These are phyloP conservation scores for Spongilla lacustris DNA, from an alignment of 37 sponge, comb jelly and placozoan species.

Conservation along the genomic window DNA sequence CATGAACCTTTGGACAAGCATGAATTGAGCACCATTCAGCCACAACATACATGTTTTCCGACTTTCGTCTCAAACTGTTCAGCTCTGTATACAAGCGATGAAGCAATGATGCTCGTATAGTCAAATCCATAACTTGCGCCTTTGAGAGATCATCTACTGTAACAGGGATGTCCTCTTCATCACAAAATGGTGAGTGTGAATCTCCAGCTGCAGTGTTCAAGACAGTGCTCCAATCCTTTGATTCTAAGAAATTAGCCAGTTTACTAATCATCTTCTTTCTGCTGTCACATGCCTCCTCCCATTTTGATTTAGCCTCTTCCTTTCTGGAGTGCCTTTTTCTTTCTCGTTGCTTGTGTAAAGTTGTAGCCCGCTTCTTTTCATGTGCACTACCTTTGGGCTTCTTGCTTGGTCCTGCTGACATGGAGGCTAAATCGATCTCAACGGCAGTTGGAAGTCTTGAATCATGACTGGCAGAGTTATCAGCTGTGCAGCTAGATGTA, in stretches of 20 bases:
- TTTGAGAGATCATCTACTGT: neutral
- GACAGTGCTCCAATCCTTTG: neutral
- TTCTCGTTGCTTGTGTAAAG: neutral
- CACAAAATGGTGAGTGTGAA: neutral
- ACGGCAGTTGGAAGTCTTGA: neutral
- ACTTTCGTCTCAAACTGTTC: neutral
- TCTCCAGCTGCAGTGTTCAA: neutral
- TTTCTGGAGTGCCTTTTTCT: neutral
- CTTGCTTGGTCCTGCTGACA: neutral
- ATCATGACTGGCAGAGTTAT: neutral
- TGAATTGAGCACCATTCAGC: too few species aligned
- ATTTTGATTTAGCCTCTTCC: neutral
- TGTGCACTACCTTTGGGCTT: neutral
- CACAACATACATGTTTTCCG: too few species aligned
- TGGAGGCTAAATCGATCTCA: neutral
- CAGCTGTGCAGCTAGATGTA: neutral
- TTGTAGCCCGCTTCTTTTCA: neutral
- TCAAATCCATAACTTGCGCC: neutral
- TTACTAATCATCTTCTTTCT: neutral
- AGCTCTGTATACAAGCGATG: neutral
- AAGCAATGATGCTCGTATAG: conserved; percentile 1
- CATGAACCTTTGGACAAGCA: too few species aligned
- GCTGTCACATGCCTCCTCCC: neutral
- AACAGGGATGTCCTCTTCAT: conserved; percentile 1
- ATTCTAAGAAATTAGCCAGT: neutral